phyloP scores from a whole-genome alignment of 2,113 vertebrate species.

The Sialia sialis region DNA sequence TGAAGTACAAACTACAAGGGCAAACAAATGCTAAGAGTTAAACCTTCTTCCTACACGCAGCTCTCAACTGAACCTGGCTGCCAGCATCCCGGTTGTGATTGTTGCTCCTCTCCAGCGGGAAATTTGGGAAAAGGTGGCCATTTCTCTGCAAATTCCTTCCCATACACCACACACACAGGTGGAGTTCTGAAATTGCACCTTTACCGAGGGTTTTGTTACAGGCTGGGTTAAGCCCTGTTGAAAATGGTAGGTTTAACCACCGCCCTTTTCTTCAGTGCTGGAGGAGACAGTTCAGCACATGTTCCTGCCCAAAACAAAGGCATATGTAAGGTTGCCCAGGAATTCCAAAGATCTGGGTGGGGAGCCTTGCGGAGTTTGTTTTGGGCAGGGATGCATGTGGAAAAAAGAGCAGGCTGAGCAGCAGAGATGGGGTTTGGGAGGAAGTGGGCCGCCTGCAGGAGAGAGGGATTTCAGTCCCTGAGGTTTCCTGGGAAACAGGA shows the following conservation, averaged over 20 bases:
- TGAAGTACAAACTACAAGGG: neutral
- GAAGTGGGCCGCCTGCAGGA: neutral
- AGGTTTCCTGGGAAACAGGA: neutral
- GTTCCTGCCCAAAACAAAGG: constrained; percentile 55
- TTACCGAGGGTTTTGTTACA: neutral
- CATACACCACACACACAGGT: too few species aligned
- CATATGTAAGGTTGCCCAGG: constrained; percentile 29
- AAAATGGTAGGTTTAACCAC: neutral
- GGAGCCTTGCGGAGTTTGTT: constrained; percentile 26
- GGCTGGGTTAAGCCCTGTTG: neutral
- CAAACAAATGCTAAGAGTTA: neutral
- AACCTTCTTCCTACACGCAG: neutral
- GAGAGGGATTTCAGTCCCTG: rapidly evolving
- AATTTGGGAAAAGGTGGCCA: neutral
- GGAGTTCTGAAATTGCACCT: neutral
- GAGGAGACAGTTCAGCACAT: constrained; percentile 38
- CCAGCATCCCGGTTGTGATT: neutral
- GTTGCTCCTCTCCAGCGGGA: neutral
- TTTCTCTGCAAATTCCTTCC: neutral
- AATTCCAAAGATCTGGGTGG: constrained; percentile 60
- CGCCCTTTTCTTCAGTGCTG: neutral
- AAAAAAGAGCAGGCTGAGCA: neutral
- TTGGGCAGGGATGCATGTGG: constrained; percentile 29
- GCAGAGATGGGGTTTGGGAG: neutral
- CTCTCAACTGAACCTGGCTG: neutral